phyloP scores from a whole-genome alignment of 2,797 vertebrate species.

The Gymnoscopelus microlampas region DNA sequence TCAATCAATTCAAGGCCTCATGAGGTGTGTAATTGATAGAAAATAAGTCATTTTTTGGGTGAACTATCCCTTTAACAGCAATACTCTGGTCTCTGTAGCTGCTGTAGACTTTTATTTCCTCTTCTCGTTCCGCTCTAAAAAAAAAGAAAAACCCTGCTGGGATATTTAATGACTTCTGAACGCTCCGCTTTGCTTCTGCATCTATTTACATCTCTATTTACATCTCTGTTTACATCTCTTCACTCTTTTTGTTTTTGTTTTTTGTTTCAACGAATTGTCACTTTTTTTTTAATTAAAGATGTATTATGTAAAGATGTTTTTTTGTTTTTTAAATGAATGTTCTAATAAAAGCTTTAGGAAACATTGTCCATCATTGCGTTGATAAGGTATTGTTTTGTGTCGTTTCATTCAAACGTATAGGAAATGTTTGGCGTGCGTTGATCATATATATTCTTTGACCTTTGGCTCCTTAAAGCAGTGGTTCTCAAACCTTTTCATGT shows the following conservation, averaged over 20 bases:
- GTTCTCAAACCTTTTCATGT: too few species aligned
- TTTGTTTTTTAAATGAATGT: slow-evolving; percentile 65
- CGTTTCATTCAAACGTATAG: too few species aligned
- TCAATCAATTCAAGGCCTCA: too few species aligned
- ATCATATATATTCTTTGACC: too few species aligned
- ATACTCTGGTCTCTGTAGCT: slow-evolving; percentile 35
- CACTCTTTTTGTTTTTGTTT: slow-evolving; percentile 39
- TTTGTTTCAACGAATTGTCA: slow-evolving; percentile 29
- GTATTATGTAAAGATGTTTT: slow-evolving; percentile 63
- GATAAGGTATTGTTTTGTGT: too few species aligned
- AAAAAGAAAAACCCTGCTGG: slow-evolving; percentile 19
- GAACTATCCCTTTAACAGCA: not conserved
- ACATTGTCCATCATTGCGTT: not conserved
- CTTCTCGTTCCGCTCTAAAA: slow-evolving; percentile 18
- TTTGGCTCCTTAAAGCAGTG: too few species aligned
- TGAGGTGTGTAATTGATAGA: too few species aligned
- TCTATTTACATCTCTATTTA: slow-evolving; percentile 40
- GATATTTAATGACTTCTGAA: slow-evolving; percentile 56
- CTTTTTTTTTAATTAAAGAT: slow-evolving; percentile 60
- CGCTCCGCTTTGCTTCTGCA: slow-evolving; percentile 52
- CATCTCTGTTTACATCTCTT: slow-evolving; percentile 39
- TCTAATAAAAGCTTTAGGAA: slow-evolving; percentile 75
- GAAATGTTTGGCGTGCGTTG: too few species aligned
- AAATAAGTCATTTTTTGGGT: too few species aligned
- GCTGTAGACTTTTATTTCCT: slow-evolving; percentile 34